phyloP scores from a whole-genome alignment of 92 coral and sea anemone genomes.

The Epizoanthus scotinus region DNA sequence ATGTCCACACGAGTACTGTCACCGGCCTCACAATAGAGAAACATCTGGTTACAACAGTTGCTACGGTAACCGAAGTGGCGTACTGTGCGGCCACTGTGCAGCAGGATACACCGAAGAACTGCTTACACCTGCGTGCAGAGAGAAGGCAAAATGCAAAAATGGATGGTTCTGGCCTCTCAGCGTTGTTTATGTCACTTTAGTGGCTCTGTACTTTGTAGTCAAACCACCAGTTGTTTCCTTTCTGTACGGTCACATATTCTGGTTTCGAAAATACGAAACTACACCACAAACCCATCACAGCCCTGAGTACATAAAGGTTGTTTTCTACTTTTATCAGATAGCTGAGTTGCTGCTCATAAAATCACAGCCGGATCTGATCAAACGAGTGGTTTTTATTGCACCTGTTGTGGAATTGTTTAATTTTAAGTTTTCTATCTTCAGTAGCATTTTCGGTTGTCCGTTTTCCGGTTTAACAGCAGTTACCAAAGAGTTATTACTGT shows the following conservation, averaged over 20 bases:
- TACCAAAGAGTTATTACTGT: slow-evolving; percentile 55
- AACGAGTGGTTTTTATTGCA: slow-evolving; percentile 8
- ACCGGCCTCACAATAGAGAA: background rate
- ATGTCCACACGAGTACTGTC: slow-evolving; percentile 57
- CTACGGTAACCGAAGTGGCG: slow-evolving; percentile 47
- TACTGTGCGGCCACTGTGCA: slow-evolving; percentile 52
- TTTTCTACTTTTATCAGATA: slow-evolving; percentile 51
- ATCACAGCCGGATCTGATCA: slow-evolving; percentile 2
- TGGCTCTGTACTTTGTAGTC: slow-evolving; percentile 16
- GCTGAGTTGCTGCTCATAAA: slow-evolving; percentile 32
- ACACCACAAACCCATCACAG: slow-evolving; percentile 4
- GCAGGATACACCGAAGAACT: slow-evolving; percentile 44
- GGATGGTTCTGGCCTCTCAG: slow-evolving; percentile 45
- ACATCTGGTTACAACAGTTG: slow-evolving; percentile 34
- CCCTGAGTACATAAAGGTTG: slow-evolving; percentile 33
- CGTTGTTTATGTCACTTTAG: background rate
- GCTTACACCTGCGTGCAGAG: slow-evolving; percentile 40
- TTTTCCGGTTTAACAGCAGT: slow-evolving; percentile 69
- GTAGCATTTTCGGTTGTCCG: slow-evolving; percentile 61
- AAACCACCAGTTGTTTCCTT: slow-evolving; percentile 19
- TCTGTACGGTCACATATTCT: background rate
- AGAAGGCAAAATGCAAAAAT: slow-evolving; percentile 23
- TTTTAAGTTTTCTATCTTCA: slow-evolving; percentile 42
- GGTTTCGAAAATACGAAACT: background rate
- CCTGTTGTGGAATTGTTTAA: slow-evolving; percentile 46